Conservation (phyloP, 1,140 invertebrate genomes). For the Listronotus oregonensis region DNA sequence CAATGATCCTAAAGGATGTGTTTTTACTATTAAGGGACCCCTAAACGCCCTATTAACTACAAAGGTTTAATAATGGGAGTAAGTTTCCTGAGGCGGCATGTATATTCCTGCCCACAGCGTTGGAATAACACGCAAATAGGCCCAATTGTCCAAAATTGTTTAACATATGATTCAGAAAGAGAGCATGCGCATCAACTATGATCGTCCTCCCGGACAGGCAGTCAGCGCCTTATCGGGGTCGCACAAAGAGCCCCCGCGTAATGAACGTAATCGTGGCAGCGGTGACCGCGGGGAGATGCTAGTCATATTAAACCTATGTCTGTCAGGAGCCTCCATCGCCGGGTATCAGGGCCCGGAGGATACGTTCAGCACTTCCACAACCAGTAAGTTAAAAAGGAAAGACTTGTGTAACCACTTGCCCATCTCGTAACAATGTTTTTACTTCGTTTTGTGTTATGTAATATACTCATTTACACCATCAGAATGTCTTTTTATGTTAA, state of each 20-base stretch:
- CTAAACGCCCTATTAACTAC: too few species aligned
- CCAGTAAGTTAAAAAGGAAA: conserved; percentile 48
- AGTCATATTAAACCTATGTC: conserved; percentile 56
- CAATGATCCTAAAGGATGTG: too few species aligned
- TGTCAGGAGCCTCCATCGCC: conserved; percentile 57
- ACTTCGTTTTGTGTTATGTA: too few species aligned
- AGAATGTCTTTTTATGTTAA: too few species aligned
- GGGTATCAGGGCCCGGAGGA: conserved; percentile 55
- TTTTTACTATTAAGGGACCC: too few species aligned
- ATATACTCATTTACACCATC: too few species aligned
- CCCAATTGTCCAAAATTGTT: conserved; percentile 41
- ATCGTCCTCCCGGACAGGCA: conserved; percentile 37
- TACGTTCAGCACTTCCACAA: conserved; percentile 55
- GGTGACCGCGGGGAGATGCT: conserved; percentile 53
- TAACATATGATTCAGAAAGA: conserved; percentile 40
- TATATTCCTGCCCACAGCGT: too few species aligned
- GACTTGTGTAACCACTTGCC: not conserved
- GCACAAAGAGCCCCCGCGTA: conserved; percentile 49
- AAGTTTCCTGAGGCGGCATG: too few species aligned
- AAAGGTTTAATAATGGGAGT: too few species aligned
- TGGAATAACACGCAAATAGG: conserved; percentile 14
- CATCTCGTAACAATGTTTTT: too few species aligned
- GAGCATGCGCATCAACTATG: conserved; percentile 37
- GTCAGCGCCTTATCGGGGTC: conserved; percentile 54
- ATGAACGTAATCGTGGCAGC: conserved; percentile 48